Conservation (phyloP, 1,140 invertebrate species). For the Drosophila triauraria region DNA sequence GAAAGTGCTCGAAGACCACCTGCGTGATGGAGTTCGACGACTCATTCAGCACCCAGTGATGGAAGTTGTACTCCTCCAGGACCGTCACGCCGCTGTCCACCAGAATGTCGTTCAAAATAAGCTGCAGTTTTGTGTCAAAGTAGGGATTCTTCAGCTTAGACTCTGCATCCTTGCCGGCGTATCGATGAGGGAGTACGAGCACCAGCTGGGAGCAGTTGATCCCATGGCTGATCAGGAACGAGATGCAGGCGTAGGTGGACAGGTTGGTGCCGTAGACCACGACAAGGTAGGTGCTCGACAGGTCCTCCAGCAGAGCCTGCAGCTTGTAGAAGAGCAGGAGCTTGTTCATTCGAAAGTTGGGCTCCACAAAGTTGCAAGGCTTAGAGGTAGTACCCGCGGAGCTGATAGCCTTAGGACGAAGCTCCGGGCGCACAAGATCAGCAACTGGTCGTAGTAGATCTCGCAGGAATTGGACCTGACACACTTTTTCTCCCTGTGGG, state of each 20-base stretch:
- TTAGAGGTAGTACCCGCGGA: neutral
- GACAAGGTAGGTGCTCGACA: slow-evolving; percentile 27
- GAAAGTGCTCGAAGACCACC: slow-evolving; percentile 46
- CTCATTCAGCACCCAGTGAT: slow-evolving; percentile 29
- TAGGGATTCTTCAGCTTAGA: slow-evolving; percentile 35
- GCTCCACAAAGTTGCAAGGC: slow-evolving; percentile 56
- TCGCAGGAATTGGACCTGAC: slow-evolving; percentile 60
- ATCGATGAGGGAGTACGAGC: slow-evolving; percentile 40
- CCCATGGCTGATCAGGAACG: slow-evolving; percentile 61
- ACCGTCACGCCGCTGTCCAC: slow-evolving; percentile 37
- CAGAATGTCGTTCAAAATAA: slow-evolving; percentile 57
- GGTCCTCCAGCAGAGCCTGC: slow-evolving; percentile 30
- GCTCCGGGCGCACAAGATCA: slow-evolving; percentile 46
- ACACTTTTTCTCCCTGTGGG: slow-evolving; percentile 37
- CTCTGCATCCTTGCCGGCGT: neutral
- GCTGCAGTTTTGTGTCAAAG: slow-evolving; percentile 55
- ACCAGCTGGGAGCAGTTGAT: slow-evolving; percentile 13
- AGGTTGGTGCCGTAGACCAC: slow-evolving; percentile 66
- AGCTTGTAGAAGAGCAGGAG: slow-evolving; percentile 68
- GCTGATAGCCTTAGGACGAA: slow-evolving; percentile 5
- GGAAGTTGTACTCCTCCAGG: slow-evolving; percentile 30
- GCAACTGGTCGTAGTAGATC: slow-evolving; percentile 64
- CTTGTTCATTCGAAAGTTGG: slow-evolving; percentile 66
- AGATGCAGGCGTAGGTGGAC: slow-evolving; percentile 61
- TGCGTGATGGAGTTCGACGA: slow-evolving; percentile 39